phyloP scores from a whole-genome alignment of 2,113 vertebrate species.

The Mesembrinibis cayennensis region DNA sequence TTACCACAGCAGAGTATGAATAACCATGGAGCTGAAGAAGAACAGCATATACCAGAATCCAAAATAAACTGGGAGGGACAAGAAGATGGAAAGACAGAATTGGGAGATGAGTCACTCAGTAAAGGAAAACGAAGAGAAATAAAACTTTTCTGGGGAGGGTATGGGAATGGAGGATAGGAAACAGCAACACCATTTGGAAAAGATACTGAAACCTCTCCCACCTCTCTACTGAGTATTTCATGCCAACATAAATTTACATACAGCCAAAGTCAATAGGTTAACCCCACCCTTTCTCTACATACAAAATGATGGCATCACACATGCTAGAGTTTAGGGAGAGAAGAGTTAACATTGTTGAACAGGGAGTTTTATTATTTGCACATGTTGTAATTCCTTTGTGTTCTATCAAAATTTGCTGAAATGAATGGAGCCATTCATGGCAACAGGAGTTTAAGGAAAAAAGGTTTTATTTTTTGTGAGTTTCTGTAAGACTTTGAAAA shows the following conservation, averaged over 20 bases:
- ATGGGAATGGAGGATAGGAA: background rate
- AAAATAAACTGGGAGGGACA: background rate
- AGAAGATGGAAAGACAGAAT: background rate
- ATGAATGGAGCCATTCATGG: constrained; percentile 26
- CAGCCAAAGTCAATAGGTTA: background rate
- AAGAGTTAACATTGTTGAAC: background rate
- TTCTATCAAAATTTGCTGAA: constrained; percentile 20
- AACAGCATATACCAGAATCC: background rate
- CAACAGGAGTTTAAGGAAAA: background rate
- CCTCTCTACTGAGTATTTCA: background rate
- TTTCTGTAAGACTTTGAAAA: background rate
- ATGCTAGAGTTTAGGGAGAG: background rate
- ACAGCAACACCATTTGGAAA: background rate
- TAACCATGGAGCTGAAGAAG: background rate
- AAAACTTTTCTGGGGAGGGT: background rate
- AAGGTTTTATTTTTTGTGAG: background rate
- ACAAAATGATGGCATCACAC: background rate
- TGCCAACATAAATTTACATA: background rate
- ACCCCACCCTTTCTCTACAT: background rate
- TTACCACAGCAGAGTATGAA: background rate
- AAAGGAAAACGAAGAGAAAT: background rate
- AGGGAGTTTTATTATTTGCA: constrained; percentile 26
- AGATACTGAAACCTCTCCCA: background rate
- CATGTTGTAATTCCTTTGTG: constrained; percentile 5
- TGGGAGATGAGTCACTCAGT: background rate